Evolutionary conservation across 2,113 vertebrate genomes (phyloP).

Genomic region (Clarias gariepinus): DNA sequence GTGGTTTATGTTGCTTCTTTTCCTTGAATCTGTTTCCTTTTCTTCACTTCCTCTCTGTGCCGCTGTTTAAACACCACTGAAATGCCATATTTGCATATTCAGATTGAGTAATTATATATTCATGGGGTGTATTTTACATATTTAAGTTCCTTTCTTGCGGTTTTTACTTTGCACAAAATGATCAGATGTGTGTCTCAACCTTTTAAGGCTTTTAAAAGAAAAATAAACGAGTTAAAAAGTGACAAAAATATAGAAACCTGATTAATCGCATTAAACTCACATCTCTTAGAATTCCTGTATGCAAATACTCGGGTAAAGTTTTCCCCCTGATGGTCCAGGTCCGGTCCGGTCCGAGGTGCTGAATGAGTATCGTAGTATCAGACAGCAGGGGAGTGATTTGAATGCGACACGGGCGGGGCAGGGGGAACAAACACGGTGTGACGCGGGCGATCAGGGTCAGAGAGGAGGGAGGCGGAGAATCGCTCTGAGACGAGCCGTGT

Average conservation of each 20-base stretch:
- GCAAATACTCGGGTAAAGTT: background rate
- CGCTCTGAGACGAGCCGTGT: constrained; percentile 37
- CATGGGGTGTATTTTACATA: background rate
- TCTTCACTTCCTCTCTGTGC: background rate
- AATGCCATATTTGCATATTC: background rate
- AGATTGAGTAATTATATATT: background rate
- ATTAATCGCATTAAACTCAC: background rate
- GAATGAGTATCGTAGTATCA: constrained; percentile 40
- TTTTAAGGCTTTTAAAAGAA: background rate
- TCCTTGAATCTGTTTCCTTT: background rate
- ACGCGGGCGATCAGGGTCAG: constrained; percentile 58
- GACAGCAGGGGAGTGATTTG: constrained; percentile 41
- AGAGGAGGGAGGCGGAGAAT: constrained; percentile 49
- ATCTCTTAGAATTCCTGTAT: background rate
- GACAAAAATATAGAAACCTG: background rate
- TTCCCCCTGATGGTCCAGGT: too few species aligned
- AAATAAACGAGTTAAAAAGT: too few species aligned
- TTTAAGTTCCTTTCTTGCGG: background rate
- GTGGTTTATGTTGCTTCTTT: background rate
- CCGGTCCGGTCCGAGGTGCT: background rate
- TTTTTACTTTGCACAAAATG: background rate
- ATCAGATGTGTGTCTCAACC: background rate
- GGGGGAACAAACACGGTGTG: constrained; percentile 46
- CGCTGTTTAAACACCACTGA: background rate
- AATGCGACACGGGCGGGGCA: constrained; percentile 28